Evolutionary conservation across 2,113 vertebrate genomes (phyloP), one percentile per base, ranked within the genome.

Genomic region (Cisticola juncidis): DNA sequence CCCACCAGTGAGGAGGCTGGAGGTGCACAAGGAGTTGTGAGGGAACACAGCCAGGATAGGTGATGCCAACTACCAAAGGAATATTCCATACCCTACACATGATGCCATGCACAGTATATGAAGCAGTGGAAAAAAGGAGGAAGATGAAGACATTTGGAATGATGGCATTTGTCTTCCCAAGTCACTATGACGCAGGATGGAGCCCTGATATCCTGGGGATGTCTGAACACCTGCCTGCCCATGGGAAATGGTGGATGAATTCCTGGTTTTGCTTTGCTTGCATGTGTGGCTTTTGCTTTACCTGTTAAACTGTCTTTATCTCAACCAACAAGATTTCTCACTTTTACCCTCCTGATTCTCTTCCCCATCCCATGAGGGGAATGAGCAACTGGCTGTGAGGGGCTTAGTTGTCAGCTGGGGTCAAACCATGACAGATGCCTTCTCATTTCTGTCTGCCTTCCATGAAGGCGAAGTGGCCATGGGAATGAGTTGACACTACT

Each of bases 121-220:
- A 69, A 44, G 36, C 36, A 33, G 14, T 14, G 33, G 10, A 86
- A 60, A 26, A 58, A 51, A 80, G 50, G 2, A 72, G 48, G 25
- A 72, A n/a, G 21, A 62, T 9, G 35, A 64, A 7, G 33, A 58
- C 25, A 1, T 36, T 44, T 61, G 14, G 6, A 77, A 14, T 3
- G 22, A 45, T 28, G 22, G 12, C 1, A 1, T 60, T 60, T 45
- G 28, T 28, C 8, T 69, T 86, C 26, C 22, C 33, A 33, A 86
- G 53, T 33, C 53, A 77, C 38, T 45, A 26, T 33, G 36, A 68
- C 0, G 1, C 1, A 1, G 23, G 62, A 38, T 23, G 14, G 11
- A 86, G 54, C 22, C 23, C 26, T 2, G 11, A 1, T 33, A 38
- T 45, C 11, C 45, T 45, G 38, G 38, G 26, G 26, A 60, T 60